Base-by-base conservation (phyloP, 2,113 vertebrate genomes). In the Semnornis frantzii region DNA sequence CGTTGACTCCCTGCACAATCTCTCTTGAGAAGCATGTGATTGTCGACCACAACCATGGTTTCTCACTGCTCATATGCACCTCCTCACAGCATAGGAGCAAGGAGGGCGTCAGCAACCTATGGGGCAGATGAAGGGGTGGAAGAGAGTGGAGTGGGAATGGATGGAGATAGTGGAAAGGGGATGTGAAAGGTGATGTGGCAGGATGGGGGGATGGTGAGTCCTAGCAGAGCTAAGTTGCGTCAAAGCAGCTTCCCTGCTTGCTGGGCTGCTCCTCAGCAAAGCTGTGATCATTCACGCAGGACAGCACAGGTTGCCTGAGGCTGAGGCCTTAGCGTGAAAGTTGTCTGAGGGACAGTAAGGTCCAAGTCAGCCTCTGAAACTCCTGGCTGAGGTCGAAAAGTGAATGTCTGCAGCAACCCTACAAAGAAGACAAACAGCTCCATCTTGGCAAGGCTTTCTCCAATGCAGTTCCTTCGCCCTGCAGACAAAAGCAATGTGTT, bases 391-490 rank as follows among this genome's bases (percentile, higher is more conserved):
- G 98, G 97, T 50, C n/a, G 95, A 81, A 98, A 97, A 9, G 80
- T 93, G 79, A 97, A 98, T 0, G 87, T 96, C 93, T 97, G 97
- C 27, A 98, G 95, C 77, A 98, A 10, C 24, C 97, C 97, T 0
- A 97, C 95, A 0, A 98, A 97, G 85, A 98, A 97, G 73, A 98
- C 85, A 20, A 98, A 98, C 8, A 98, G 94, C 91, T 98, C 97
- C 15, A 93, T 97, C 95, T 96, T 97, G 87, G 98, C 98, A 30
- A 98, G 93, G 69, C 96, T 96, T 25, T 98, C 97, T 7, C 98
- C 98, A 0, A 97, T 95, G 39, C 98, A 98, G 60, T 97, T 96
- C 5, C 98, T 95, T 59, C 97, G 95, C 42, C 98, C 98, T 98
- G 92, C 2, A 5, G 54, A 72, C 21, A 79, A 27, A 52, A 94